Evolutionary conservation across 2,888 invertebrate species (phyloP).

Genomic region (Eupithecia abbreviata): DNA sequence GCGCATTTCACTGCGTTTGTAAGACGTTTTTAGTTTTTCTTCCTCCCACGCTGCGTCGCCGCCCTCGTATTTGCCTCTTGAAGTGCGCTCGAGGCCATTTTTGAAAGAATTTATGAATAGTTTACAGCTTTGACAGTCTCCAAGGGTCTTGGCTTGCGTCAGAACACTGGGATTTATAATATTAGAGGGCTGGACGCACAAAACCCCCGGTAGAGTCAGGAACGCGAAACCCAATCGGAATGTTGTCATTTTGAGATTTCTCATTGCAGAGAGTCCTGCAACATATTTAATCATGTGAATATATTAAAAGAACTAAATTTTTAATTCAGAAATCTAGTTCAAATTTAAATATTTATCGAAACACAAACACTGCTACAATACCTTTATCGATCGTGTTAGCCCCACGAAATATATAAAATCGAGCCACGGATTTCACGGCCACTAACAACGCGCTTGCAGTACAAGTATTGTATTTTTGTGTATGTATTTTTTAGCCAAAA

Average conservation of each 20-base stretch:
- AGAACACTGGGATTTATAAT: slow-evolving; percentile 61
- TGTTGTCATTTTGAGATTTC: slow-evolving; percentile 39
- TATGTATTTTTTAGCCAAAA: slow-evolving; percentile 27
- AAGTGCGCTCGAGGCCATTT: slow-evolving; percentile 91
- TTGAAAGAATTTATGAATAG: slow-evolving; percentile 89
- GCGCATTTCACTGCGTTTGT: slow-evolving; percentile 94
- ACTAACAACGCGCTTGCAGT: not conserved
- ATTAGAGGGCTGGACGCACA: slow-evolving; percentile 57
- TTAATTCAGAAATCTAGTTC: slow-evolving; percentile 47
- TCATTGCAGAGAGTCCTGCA: slow-evolving; percentile 61
- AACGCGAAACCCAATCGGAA: slow-evolving; percentile 45
- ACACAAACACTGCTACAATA: slow-evolving; percentile 29
- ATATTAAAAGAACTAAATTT: slow-evolving; percentile 30
- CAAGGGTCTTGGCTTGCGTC: slow-evolving; percentile 79
- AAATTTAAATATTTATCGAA: slow-evolving; percentile 15
- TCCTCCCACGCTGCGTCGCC: slow-evolving; percentile 98
- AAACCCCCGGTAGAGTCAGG: slow-evolving; percentile 49
- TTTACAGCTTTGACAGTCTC: slow-evolving; percentile 92
- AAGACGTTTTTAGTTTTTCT: slow-evolving; percentile 91
- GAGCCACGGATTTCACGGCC: not conserved
- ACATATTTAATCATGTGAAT: slow-evolving; percentile 43
- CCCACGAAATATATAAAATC: slow-evolving; percentile 38
- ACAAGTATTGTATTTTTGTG: not conserved
- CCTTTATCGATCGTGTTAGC: slow-evolving; percentile 46
- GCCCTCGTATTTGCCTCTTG: slow-evolving; percentile 95